Evolutionary conservation across 2,888 invertebrate genomes (phyloP), one percentile per base, ranked within the genome.

Genomic region (Pristionchus japonicus): DNA sequence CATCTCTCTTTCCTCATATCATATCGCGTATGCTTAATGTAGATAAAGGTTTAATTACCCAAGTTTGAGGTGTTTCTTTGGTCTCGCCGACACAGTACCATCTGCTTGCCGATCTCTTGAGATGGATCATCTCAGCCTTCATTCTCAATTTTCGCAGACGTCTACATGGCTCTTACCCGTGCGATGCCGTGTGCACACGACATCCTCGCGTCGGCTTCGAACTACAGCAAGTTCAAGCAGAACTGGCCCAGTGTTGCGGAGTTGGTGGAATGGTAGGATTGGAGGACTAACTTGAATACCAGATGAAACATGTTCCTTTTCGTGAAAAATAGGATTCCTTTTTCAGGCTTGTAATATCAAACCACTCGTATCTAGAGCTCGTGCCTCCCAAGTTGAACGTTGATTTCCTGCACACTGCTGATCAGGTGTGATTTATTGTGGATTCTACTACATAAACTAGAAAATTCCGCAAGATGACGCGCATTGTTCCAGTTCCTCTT

Each of bases 261-360:
- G 17, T 80, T 80, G 15, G 49, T 80, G 0, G 80, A 80, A 31
- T 80, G 80, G 80, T 80, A 34, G 15, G 70, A 7, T 37, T 20
- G 37, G 7, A n/a, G 27, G 20, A 70, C 7, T 37, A 34, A 13
- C 1, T 23, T 7, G 70, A 20, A 37, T 37, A 70, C 6, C 7
- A 7, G 1, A 57, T 57, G 20, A 61, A 61, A 61, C n/a, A 61
- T 9, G n/a, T 15, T 9, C 9, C 9, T n/a, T 61, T n/a, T 61
- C 4, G 4, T n/a, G 27, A 4, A n/a, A 27, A 31, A 27, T 11
- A 64, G 6, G 9, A 31, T 31, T 11, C 9, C 4, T 6, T 7
- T 57, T 84, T 1, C n/a, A 84, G 84, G 84, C 61, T 84, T 2
- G 84, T 84, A 11, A 84, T 84, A n/a, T 84, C 84, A 0, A 84